Percentiles rank a stretch among this genome's conserved stretches.
Conservation (phyloP, 53 echinoderm and acorn worm genomes). For the Holothuria scabra region DNA sequence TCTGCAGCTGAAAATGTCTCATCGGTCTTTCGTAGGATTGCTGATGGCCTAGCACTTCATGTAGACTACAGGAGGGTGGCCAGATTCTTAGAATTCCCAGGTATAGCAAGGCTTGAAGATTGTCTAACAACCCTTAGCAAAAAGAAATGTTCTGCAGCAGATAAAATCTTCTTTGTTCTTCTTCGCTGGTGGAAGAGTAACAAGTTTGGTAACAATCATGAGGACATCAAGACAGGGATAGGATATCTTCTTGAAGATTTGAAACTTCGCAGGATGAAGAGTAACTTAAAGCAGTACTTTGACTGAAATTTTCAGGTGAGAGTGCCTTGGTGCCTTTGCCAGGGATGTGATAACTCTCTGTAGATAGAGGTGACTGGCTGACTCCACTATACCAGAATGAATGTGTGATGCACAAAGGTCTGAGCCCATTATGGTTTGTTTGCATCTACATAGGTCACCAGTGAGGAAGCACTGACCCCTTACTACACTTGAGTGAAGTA, state of each 20-base stretch:
- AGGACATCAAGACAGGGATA: not conserved
- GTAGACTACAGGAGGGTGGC: slow-evolving; percentile 30
- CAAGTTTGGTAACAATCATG: slow-evolving; percentile 12
- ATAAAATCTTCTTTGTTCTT: slow-evolving; percentile 25
- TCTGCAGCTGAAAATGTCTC: slow-evolving; percentile 20
- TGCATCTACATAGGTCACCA: too few species aligned
- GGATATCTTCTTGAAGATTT: slow-evolving; percentile 27
- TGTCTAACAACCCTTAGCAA: not conserved
- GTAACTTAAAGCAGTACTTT: slow-evolving; percentile 26
- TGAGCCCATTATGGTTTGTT: too few species aligned
- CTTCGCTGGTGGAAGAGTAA: slow-evolving; percentile 24
- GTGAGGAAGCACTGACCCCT: too few species aligned
- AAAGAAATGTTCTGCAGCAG: slow-evolving; percentile 1
- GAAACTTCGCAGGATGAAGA: slow-evolving; percentile 23
- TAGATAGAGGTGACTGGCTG: too few species aligned
- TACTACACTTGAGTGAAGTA: too few species aligned
- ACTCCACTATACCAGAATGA: too few species aligned
- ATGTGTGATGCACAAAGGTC: too few species aligned
- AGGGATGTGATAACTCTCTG: too few species aligned
- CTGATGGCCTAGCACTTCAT: not conserved
- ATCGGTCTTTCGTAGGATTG: slow-evolving; percentile 30
- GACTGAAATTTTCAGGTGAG: not conserved
- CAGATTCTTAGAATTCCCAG: slow-evolving; percentile 15
- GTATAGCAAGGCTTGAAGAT: slow-evolving; percentile 10
- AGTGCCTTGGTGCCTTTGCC: too few species aligned